A percentile compares a stretch with the other conserved stretches of the same genome.
phyloP scores from a whole-genome alignment of 2,113 vertebrate genomes.

The Xenopus laevis region DNA sequence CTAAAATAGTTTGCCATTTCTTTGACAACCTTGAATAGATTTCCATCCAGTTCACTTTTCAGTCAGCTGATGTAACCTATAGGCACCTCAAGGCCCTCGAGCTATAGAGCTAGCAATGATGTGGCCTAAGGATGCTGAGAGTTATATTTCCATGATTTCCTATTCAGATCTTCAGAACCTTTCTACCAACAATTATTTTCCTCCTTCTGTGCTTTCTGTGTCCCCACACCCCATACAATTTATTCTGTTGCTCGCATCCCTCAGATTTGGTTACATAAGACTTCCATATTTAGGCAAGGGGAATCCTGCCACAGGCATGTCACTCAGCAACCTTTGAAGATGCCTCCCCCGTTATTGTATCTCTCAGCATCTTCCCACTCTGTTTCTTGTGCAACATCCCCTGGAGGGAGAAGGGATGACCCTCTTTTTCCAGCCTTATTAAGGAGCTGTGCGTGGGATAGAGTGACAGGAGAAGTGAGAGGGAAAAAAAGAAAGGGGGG shows the following conservation, averaged over 20 bases:
- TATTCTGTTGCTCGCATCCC: constrained; percentile 14
- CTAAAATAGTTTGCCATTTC: no score
- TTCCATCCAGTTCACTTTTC: no score
- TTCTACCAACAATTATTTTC: neutral
- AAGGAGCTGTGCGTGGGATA: constrained; percentile 33
- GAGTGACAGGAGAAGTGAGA: constrained; percentile 34
- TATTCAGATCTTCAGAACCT: neutral
- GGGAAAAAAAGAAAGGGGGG: constrained; percentile 7
- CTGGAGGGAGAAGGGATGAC: constrained; percentile 35
- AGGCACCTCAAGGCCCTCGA: no score
- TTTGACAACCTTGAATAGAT: no score
- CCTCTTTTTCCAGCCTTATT: constrained; percentile 23
- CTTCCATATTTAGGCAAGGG: constrained; percentile 21
- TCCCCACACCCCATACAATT: constrained; percentile 9
- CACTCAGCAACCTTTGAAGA: constrained; percentile 26
- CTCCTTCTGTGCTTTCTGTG: neutral
- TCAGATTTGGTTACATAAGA: constrained; percentile 33
- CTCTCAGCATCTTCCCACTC: constrained; percentile 43
- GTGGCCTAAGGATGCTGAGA: no score
- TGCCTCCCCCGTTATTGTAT: constrained; percentile 24
- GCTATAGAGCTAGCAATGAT: no score
- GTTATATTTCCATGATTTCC: no score
- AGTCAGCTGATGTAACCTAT: no score
- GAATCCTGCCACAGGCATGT: constrained; percentile 36
- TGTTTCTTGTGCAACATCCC: constrained; percentile 25